Conservation (phyloP, 2,888 invertebrate species). For the Synergus gifuensis region DNA sequence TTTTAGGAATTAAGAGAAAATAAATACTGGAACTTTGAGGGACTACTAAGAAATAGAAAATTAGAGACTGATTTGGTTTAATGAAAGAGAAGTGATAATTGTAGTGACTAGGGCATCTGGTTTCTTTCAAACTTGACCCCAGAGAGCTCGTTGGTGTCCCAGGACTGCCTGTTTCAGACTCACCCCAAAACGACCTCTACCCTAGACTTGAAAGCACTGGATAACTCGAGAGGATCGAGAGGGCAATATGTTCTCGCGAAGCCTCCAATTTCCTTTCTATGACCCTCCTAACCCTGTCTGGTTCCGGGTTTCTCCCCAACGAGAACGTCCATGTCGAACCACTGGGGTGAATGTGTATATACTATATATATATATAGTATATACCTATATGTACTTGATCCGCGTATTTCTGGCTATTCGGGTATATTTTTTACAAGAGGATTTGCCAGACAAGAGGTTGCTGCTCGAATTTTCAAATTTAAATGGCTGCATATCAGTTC, state of each 20-base stretch:
- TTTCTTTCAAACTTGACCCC: slow-evolving; percentile 9
- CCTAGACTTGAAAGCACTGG: slow-evolving; percentile 39
- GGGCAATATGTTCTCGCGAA: slow-evolving; percentile 67
- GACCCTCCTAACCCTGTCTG: slow-evolving; percentile 48
- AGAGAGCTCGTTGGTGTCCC: background rate
- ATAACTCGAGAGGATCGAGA: slow-evolving; percentile 61
- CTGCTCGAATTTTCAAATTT: slow-evolving; percentile 27
- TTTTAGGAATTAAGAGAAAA: background rate
- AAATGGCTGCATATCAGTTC: slow-evolving; percentile 20
- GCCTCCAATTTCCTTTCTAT: slow-evolving; percentile 66
- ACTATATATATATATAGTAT: too few relatives aligned
- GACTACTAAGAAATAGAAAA: background rate
- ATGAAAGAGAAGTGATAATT: slow-evolving; percentile 6
- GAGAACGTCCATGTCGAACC: slow-evolving; percentile 26
- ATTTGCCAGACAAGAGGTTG: slow-evolving; percentile 31
- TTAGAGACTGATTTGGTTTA: background rate
- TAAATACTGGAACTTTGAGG: background rate
- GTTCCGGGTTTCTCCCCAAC: slow-evolving; percentile 8
- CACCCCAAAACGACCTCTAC: slow-evolving; percentile 43
- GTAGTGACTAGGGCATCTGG: slow-evolving; percentile 4
- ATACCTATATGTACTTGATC: slow-evolving; percentile 27
- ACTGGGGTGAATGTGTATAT: slow-evolving; percentile 5
- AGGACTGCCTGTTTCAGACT: background rate
- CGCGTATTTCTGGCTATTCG: slow-evolving; percentile 30
- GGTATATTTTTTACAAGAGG: slow-evolving; percentile 29